Evolutionary conservation across 1,140 invertebrate genomes (phyloP), one percentile per base, ranked within the genome.

Genomic region (Drosophila tropicalis): DNA sequence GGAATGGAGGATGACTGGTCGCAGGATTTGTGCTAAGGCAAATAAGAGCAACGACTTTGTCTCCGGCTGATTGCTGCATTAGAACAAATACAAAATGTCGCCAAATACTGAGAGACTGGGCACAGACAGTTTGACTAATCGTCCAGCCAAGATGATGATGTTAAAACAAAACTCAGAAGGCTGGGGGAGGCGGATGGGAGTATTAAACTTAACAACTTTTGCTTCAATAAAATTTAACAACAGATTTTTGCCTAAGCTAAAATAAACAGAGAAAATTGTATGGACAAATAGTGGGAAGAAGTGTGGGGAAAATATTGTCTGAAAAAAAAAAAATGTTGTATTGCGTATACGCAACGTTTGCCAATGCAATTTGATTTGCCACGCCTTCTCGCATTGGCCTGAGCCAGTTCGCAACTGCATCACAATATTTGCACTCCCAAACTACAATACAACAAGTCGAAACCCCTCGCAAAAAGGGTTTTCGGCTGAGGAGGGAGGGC

Each of bases 321-420:
- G 29, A 65, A 0, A 5, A 29, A 67, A 15, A 71, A 69, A 68
- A 79, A 69, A 60, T 56, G 62, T 72, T 56, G 62, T 72, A 67
- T 81, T 89, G 84, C 84, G 84, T 89, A 89, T 89, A 89, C 84
- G 84, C 84, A 81, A 62, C 78, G 85, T 81, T 51, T 72, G 84
- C 84, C 84, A 89, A 84, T 72, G 70, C 61, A 89, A 76, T 89
- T 89, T 84, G 84, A 89, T 89, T 83, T 89, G 76, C 63, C 55
- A 75, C 68, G 79, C 83, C 76, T 67, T 67, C 67, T 55, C 78
- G n/a, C 25, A 17, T n/a, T 9, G 17, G 36, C 36, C 36, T 58
- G 32, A 58, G 36, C 51, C 19, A 56, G 67, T 40, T 41, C 70
- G 73, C 57, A 70, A 77, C 73, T 68, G 83, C 79, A 76, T 58